A percentile compares a stretch with the other conserved stretches of the same genome.
Conservation (phyloP, 2,888 invertebrate genomes). For the Trypoxylon attenuatum region DNA sequence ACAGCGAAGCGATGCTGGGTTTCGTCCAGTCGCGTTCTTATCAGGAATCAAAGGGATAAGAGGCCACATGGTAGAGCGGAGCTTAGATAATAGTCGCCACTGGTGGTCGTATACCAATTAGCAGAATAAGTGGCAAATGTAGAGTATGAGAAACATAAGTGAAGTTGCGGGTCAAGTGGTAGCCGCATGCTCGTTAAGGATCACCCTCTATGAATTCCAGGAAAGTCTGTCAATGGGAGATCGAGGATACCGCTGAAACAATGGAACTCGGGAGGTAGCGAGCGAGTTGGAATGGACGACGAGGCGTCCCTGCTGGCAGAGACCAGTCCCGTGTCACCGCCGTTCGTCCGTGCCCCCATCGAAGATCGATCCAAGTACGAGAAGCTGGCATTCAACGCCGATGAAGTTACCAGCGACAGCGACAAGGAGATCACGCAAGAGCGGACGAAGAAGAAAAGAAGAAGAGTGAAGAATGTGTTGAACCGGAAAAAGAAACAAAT, state of each 20-base stretch:
- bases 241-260: slow-evolving; percentile 52
- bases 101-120: too few relatives aligned
- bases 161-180: not conserved
- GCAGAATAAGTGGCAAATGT: too few relatives aligned
- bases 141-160: slow-evolving; percentile 24
- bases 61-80: too few relatives aligned
- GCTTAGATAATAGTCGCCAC: too few relatives aligned
- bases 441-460: slow-evolving; percentile 72
- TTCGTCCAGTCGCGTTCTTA: too few relatives aligned
- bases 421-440: slow-evolving; percentile 67
- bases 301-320: slow-evolving; percentile 72
- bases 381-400: slow-evolving; percentile 80
- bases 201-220: slow-evolving; percentile 58
- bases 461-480: slow-evolving; percentile 62
- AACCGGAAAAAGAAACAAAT: slow-evolving; percentile 60
- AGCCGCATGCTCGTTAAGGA: not conserved
- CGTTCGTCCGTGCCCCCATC: slow-evolving; percentile 79
- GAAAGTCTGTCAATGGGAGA: slow-evolving; percentile 50
- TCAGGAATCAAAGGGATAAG: too few relatives aligned
- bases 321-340: slow-evolving; percentile 73
- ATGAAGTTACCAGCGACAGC: slow-evolving; percentile 77
- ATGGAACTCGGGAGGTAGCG: slow-evolving; percentile 66
- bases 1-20: too few relatives aligned
- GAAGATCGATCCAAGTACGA: slow-evolving; percentile 87
- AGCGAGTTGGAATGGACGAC: slow-evolving; percentile 68